A percentile compares a stretch with the other conserved stretches of the same genome.
These are phyloP conservation scores for Nannoperca obscura DNA, from an alignment of 2,797 vertebrate species.

Conservation along the genomic window DNA sequence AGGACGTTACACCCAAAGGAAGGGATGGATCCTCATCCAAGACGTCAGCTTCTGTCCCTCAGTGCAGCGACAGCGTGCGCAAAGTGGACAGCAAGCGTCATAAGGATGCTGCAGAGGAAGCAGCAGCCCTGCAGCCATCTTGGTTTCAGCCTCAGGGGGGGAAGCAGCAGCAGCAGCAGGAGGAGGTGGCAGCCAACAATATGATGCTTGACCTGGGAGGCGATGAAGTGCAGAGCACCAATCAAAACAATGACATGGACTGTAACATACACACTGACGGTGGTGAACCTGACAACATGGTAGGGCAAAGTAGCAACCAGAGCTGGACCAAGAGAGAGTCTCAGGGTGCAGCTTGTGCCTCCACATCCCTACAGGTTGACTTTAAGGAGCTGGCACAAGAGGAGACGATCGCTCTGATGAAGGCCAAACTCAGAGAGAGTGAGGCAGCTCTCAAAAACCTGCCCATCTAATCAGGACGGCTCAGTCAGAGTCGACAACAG, in stretches of 20 bases:
- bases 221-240: not conserved
- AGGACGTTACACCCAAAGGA: not conserved
- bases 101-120: not conserved
- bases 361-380: conserved; percentile 28
- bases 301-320: not conserved
- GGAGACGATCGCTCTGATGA: conserved; percentile 53
- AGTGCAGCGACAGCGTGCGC: not conserved
- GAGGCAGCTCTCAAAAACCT: conserved; percentile 37
- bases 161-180: not conserved
- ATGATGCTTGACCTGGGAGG: not conserved
- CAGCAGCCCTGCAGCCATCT: too few species aligned
- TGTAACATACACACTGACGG: not conserved
- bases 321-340: conserved; percentile 7
- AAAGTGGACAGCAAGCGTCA: not conserved
- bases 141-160: not conserved
- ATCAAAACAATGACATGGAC: not conserved
- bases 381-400: conserved; percentile 49
- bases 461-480: not conserved
- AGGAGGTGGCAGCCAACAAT: not conserved
- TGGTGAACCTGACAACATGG: not conserved
- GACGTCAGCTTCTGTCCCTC: not conserved
- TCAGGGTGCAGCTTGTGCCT: not conserved
- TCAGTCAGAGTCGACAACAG: not conserved
- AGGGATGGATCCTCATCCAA: not conserved
- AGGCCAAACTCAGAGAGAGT: conserved; percentile 13